Base-by-base conservation (phyloP, 2,797 vertebrate genomes). In the Erpetoichthys calabaricus region DNA sequence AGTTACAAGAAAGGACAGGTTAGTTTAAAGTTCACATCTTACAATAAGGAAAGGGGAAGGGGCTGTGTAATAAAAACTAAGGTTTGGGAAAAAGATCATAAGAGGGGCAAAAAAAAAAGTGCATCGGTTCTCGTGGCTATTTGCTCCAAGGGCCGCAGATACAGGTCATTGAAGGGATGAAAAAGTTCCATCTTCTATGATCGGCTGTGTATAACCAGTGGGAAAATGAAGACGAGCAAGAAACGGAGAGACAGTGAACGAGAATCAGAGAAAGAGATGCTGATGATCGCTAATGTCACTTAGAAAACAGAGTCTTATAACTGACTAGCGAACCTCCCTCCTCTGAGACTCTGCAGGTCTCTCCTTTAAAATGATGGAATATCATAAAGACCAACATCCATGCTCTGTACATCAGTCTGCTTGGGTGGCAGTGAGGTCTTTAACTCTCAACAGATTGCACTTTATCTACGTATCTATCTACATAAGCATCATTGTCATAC, bases 91-190 rank as follows among this genome's bases (percentile, higher is more conserved):
- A 25, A 25, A 25, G 25, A 25, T 25, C 25, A 25, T 25, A 25
- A 25, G 25, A 25, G 25, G 25, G 25, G 25, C 25, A 25, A 25
- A 25, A 25, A 25, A n/a, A 7, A 49, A 49, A 7, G 71, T 64
- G 79, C 79, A 75, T 72, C 78, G 84, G 87, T 89, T 88, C 57
- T 77, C 68, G 83, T 78, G 81, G 81, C 85, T 89, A 85, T 80
- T 85, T 82, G 80, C 83, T 86, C 70, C 63, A 80, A 76, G 75
- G 79, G 81, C 88, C 88, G 88, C 90, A 91, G 86, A 90, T 80
- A 77, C 83, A 81, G 76, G 83, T 83, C 85, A 89, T 73, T 87
- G 91, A 90, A 93, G 92, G 89, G 88, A 87, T 88, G 84, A 85
- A 88, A 87, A 86, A 84, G 77, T 72, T 68, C 43, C n/a, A 54